These are phyloP conservation scores for Volucella zonaria DNA, from an alignment of 2,888 invertebrate genomes.

Conservation along the genomic window DNA sequence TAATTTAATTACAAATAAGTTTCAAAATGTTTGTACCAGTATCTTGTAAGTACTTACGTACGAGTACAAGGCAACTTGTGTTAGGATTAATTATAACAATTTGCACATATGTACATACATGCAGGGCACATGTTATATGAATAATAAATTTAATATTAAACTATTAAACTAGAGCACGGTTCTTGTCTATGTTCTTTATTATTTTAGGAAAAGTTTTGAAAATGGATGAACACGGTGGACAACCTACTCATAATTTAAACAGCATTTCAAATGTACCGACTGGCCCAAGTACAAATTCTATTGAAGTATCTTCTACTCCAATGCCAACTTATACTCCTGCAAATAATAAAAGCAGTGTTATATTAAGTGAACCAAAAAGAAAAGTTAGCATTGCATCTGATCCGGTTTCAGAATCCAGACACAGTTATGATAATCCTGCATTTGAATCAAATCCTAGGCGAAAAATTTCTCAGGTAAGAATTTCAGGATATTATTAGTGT, in stretches of 20 bases:
- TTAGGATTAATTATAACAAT: conserved; percentile 41
- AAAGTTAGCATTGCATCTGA: conserved; percentile 87
- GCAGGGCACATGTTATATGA: background rate
- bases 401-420: conserved; percentile 80
- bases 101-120: conserved; percentile 9
- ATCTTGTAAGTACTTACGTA: background rate
- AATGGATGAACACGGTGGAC: conserved; percentile 75
- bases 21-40: background rate
- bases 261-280: conserved; percentile 31
- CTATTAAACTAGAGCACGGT: background rate
- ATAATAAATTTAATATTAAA: background rate
- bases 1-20: conserved; percentile 65
- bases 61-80: conserved; percentile 25
- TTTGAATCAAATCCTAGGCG: conserved; percentile 85
- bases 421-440: conserved; percentile 86
- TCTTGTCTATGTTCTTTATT: background rate
- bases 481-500: background rate
- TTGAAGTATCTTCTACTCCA: conserved; percentile 54
- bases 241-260: conserved; percentile 21
- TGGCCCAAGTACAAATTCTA: conserved; percentile 16
- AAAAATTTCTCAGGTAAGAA: conserved; percentile 82
- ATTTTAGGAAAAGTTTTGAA: conserved; percentile 54
- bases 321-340: conserved; percentile 57
- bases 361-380: conserved; percentile 83
- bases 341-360: conserved; percentile 76